Percentiles rank a stretch among this genome's conserved stretches.
These are phyloP conservation scores for Hyperoplus immaculatus DNA, from an alignment of 2,797 vertebrate species.

Conservation along the genomic window DNA sequence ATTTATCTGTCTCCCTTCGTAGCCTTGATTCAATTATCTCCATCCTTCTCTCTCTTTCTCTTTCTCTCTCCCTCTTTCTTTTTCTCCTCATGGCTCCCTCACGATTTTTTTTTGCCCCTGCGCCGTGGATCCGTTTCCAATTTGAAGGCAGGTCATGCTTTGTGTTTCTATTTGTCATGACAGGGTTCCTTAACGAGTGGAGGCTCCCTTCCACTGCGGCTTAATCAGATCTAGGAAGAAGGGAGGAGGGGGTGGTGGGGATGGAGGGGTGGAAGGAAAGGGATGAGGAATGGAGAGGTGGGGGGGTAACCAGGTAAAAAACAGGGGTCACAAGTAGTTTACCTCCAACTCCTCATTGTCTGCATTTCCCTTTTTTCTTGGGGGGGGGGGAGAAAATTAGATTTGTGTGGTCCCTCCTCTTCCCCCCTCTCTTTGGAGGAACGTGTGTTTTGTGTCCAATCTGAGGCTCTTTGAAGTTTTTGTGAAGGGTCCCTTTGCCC, in stretches of 20 bases:
- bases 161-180: constrained; percentile 87
- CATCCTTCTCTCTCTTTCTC: constrained; percentile 65
- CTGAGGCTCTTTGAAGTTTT: constrained; percentile 83
- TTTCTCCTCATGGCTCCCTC: constrained; percentile 58
- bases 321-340: constrained; percentile 85
- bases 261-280: constrained; percentile 50
- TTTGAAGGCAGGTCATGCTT: constrained; percentile 87
- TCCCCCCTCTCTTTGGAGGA: constrained; percentile 35
- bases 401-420: constrained; percentile 80
- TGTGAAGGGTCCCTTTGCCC: constrained; percentile 51
- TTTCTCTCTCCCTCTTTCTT: constrained; percentile 65
- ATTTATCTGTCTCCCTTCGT: constrained; percentile 77
- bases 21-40: constrained; percentile 86
- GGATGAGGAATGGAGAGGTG: constrained; percentile 47
- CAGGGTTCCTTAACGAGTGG: constrained; percentile 82
- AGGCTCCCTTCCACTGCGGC: constrained; percentile 72
- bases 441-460: constrained; percentile 81
- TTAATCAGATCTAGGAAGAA: constrained; percentile 84
- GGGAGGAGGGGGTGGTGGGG: constrained; percentile 25
- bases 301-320: constrained; percentile 78
- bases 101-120: constrained; percentile 60
- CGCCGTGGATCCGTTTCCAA: constrained; percentile 86
- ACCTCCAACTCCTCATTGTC: constrained; percentile 80
- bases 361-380: constrained; percentile 74
- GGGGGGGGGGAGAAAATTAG: constrained; percentile 75